Percentiles rank a stretch among this genome's conserved stretches.
These are phyloP conservation scores for fruit fly (Drosophila melanogaster) DNA, from an alignment of 1,140 invertebrate genomes.

Conservation along the genomic window Release_6_plus_ISO1_MT NT_037436.4:19622001-19622500, in stretches of 20 bases:
- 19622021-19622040: conserved; percentile 72
- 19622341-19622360: conserved; percentile 54
- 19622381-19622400: conserved; percentile 19
- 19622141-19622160: conserved; percentile 70
- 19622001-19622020: conserved; percentile 45
- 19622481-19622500: neutral
- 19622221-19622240: conserved; percentile 47
- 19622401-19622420: conserved; percentile 68
- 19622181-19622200: conserved; percentile 71
- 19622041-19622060: conserved; percentile 74
- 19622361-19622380: conserved; percentile 17
- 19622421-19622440: conserved; percentile 1
- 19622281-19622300: conserved; percentile 27
- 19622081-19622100: conserved; percentile 74
- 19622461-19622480: conserved; percentile 6
- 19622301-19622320: neutral
- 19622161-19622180: conserved; percentile 60
- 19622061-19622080: conserved; percentile 69
- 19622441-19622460: conserved; percentile 17
- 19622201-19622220: conserved; percentile 70
- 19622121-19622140: conserved; percentile 8
- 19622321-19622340: conserved; percentile 57
- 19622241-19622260: conserved; percentile 60
- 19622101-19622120: conserved; percentile 27
- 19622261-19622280: conserved; percentile 49